These are phyloP conservation scores for Bombus impatiens DNA, from an alignment of 1,140 invertebrate genomes.

Conservation along the genomic window DNA sequence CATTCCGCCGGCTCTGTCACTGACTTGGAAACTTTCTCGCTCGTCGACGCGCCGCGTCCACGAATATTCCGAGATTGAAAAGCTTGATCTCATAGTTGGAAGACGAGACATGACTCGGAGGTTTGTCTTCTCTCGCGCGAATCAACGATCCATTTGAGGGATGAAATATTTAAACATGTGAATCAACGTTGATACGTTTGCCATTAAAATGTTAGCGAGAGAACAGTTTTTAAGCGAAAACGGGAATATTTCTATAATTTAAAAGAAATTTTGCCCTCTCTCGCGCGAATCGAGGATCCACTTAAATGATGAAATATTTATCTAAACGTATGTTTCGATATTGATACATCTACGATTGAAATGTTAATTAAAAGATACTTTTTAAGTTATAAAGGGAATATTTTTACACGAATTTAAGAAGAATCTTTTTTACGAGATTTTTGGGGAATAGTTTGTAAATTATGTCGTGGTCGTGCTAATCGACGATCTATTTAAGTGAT, in stretches of 20 bases:
- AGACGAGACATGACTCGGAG: not conserved
- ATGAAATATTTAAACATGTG: not conserved
- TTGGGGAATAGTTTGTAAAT: too few species aligned
- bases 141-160: not conserved
- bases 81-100: not conserved
- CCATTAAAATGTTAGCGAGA: not conserved
- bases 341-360: not conserved
- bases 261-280: not conserved
- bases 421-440: too few species aligned
- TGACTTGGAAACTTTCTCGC: conserved; percentile 12
- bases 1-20: not conserved
- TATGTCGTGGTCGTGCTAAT: not conserved
- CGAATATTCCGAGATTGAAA: conserved; percentile 28
- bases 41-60: not conserved
- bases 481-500: too few species aligned
- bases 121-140: not conserved
- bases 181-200: not conserved
- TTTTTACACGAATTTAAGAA: too few species aligned
- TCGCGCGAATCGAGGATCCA: not conserved
- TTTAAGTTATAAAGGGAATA: not conserved
- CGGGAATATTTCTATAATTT: not conserved
- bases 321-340: not conserved
- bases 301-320: not conserved
- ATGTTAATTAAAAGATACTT: not conserved
- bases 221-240: not conserved